phyloP scores from a whole-genome alignment of 2,888 invertebrate genomes.

The Cyaniris semiargus region DNA sequence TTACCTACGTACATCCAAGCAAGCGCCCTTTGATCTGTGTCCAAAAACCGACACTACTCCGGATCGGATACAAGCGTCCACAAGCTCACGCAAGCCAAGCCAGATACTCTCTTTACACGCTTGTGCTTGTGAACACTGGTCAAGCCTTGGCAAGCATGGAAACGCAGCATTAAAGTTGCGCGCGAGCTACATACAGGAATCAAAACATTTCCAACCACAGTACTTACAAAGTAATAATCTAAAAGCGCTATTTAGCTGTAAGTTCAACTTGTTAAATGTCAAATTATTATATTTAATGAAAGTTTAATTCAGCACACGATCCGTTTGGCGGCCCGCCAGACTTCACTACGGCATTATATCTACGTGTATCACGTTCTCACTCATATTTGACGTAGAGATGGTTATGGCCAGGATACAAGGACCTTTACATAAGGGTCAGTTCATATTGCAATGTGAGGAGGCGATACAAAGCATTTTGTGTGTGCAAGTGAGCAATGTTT shows the following conservation, averaged over 20 bases:
- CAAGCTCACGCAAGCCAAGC: no score
- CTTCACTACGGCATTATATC: slow-evolving; percentile 26
- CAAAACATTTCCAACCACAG: not conserved
- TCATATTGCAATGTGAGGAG: no score
- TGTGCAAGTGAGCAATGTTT: no score
- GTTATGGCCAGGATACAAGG: not conserved
- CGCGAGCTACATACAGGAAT: not conserved
- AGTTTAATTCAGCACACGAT: slow-evolving; percentile 22
- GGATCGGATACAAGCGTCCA: no score
- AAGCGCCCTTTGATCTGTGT: no score
- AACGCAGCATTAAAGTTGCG: no score
- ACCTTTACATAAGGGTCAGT: not conserved
- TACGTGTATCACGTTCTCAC: slow-evolving; percentile 7
- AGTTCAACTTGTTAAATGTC: slow-evolving; percentile 24
- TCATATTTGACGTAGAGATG: slow-evolving; percentile 4
- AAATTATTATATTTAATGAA: slow-evolving; percentile 30
- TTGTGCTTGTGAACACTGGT: no score
- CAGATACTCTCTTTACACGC: no score
- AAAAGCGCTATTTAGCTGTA: not conserved
- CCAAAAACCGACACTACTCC: no score
- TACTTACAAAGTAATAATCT: slow-evolving; percentile 12
- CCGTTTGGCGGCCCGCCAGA: slow-evolving; percentile 23
- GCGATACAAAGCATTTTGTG: no score
- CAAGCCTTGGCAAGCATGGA: no score
- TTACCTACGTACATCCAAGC: no score